These are phyloP conservation scores for Melanotaenia trifasciata DNA, from an alignment of 2,797 vertebrate genomes.

Conservation along the genomic window DNA sequence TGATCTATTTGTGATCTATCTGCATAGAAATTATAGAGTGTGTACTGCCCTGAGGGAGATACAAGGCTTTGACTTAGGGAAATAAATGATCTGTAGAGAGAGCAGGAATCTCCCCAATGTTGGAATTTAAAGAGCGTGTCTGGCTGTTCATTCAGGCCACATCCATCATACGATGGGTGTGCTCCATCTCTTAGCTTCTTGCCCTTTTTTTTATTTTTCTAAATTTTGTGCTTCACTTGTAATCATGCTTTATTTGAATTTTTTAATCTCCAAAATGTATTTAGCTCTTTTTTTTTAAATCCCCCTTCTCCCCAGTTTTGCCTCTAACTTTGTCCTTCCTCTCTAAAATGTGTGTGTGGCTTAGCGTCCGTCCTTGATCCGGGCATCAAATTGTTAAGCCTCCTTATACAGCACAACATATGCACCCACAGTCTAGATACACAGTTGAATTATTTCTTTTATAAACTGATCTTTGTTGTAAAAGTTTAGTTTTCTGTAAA, in stretches of 20 bases:
- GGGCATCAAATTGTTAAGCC: too few species aligned
- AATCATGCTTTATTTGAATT: slow-evolving; percentile 3
- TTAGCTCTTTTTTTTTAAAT: not conserved
- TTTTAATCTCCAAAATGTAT: slow-evolving; percentile 5
- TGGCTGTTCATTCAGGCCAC: slow-evolving; percentile 35
- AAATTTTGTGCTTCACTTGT: not conserved
- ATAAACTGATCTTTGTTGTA: too few species aligned
- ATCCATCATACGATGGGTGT: slow-evolving; percentile 40
- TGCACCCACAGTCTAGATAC: too few species aligned
- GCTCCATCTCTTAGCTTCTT: slow-evolving; percentile 17
- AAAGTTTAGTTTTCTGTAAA: too few species aligned
- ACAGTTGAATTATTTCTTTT: too few species aligned
- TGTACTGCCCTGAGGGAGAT: slow-evolving; percentile 22
- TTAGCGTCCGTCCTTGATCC: not conserved
- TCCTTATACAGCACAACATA: too few species aligned
- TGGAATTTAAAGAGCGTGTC: slow-evolving; percentile 59
- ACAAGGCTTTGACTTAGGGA: slow-evolving; percentile 32
- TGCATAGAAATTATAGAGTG: slow-evolving; percentile 28
- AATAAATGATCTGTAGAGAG: slow-evolving; percentile 70
- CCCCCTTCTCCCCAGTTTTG: not conserved
- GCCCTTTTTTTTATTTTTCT: slow-evolving; percentile 12
- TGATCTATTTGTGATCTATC: slow-evolving; percentile 1
- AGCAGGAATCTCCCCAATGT: slow-evolving; percentile 41
- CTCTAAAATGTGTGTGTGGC: slow-evolving; percentile 22
- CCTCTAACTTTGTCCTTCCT: slow-evolving; percentile 16